phyloP scores from a whole-genome alignment of 2,797 vertebrate genomes.

The Centropyge bicolor region DNA sequence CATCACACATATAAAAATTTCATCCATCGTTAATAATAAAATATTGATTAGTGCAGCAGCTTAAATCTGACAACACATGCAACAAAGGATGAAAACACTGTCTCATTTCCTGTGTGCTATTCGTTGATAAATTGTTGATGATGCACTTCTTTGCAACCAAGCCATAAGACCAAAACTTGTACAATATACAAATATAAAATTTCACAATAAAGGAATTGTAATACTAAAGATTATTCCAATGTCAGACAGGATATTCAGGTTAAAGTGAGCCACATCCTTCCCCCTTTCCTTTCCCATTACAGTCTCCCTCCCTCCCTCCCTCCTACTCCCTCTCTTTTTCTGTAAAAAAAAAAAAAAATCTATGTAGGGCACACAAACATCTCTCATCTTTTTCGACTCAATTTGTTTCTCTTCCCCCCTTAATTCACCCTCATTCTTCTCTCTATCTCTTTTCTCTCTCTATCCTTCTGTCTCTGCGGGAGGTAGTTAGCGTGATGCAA shows the following conservation, averaged over 20 bases:
- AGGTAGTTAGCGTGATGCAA: constrained; percentile 57
- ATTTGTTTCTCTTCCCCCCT: constrained; percentile 45
- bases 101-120: too few relatives aligned
- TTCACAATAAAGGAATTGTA: background rate
- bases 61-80: too few relatives aligned
- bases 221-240: background rate
- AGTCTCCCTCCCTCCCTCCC: background rate
- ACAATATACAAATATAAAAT: background rate
- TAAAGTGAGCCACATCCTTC: background rate
- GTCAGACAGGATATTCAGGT: background rate
- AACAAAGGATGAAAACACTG: too few relatives aligned
- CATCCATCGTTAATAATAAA: too few relatives aligned
- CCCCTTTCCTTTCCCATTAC: background rate
- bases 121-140: background rate
- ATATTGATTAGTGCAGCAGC: too few relatives aligned
- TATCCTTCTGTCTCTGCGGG: constrained; percentile 48
- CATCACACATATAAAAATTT: too few relatives aligned
- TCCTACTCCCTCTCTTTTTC: background rate
- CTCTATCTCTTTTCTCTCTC: background rate
- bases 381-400: constrained; percentile 35
- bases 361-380: constrained; percentile 34
- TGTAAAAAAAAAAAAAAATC: constrained; percentile 25
- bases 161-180: background rate
- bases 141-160: background rate
- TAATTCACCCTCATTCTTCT: constrained; percentile 41